Conservation (phyloP, 1,140 invertebrate genomes). For the Pogonognathellus flavescens region DNA sequence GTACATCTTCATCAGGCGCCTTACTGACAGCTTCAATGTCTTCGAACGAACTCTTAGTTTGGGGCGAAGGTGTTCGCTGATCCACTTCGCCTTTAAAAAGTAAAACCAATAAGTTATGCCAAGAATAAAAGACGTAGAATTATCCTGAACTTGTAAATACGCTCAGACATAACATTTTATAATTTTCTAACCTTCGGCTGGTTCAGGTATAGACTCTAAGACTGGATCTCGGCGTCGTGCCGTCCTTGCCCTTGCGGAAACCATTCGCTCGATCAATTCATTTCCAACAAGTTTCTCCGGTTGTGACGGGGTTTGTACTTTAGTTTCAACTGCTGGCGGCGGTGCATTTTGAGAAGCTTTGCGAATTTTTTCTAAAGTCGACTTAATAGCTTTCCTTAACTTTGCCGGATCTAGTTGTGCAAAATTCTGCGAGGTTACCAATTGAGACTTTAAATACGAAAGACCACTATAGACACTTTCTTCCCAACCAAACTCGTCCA, state of each 20-base stretch:
- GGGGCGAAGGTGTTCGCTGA: conserved; percentile 39
- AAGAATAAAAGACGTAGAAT: conserved; percentile 14
- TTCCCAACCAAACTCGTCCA: conserved; percentile 69
- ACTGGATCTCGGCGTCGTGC: conserved; percentile 56
- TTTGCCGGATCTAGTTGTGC: conserved; percentile 58
- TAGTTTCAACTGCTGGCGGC: background rate
- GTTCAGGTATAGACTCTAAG: conserved; percentile 64
- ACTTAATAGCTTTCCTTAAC: conserved; percentile 62
- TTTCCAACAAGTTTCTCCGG: conserved; percentile 63
- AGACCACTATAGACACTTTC: conserved; percentile 60
- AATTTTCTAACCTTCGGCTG: conserved; percentile 55
- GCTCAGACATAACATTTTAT: background rate
- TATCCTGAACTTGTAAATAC: background rate
- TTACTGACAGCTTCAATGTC: conserved; percentile 29
- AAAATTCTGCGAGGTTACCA: conserved; percentile 52
- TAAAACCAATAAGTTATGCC: conserved; percentile 38
- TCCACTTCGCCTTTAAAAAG: conserved; percentile 29
- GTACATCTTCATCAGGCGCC: conserved; percentile 33
- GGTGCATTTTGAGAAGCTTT: conserved; percentile 57
- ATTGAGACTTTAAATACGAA: conserved; percentile 64
- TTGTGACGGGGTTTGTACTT: conserved; percentile 13
- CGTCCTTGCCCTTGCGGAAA: conserved; percentile 63
- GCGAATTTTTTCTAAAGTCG: conserved; percentile 62
- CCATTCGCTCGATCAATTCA: conserved; percentile 66
- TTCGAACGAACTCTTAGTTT: conserved; percentile 20